Conservation (phyloP, 2,113 vertebrate species). For the Burhinus bistriatus region DNA sequence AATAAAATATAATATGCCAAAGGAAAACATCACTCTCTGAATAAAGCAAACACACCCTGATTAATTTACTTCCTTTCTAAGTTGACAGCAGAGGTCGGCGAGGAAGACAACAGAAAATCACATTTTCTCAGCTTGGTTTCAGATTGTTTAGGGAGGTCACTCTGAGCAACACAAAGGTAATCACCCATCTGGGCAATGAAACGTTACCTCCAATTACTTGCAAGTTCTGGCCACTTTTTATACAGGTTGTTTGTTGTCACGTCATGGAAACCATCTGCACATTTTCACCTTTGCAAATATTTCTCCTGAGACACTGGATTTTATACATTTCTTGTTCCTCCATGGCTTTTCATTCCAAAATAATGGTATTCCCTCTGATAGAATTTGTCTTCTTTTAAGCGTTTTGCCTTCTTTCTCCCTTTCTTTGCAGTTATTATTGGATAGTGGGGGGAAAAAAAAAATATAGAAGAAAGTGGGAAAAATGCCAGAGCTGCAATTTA, state of each 20-base stretch:
- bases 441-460: neutral
- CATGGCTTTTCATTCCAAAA: neutral
- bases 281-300: neutral
- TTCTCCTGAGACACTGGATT: neutral
- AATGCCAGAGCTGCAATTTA: neutral
- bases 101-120: conserved; percentile 7
- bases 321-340: neutral
- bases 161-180: neutral
- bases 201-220: conserved; percentile 21
- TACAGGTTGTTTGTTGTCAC: neutral
- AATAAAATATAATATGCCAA: neutral
- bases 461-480: neutral
- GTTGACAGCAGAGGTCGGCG: neutral
- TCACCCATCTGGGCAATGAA: neutral
- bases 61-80: neutral
- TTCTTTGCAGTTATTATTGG: neutral
- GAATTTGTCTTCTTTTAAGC: neutral
- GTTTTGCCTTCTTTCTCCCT: neutral
- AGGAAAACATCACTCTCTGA: neutral
- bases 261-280: neutral
- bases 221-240: neutral
- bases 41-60: neutral
- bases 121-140: conserved; percentile 5
- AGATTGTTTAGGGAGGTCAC: neutral
- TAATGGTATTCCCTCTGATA: neutral